phyloP scores from a whole-genome alignment of 2,797 vertebrate species.

The Arnoldichthys spilopterus region DNA sequence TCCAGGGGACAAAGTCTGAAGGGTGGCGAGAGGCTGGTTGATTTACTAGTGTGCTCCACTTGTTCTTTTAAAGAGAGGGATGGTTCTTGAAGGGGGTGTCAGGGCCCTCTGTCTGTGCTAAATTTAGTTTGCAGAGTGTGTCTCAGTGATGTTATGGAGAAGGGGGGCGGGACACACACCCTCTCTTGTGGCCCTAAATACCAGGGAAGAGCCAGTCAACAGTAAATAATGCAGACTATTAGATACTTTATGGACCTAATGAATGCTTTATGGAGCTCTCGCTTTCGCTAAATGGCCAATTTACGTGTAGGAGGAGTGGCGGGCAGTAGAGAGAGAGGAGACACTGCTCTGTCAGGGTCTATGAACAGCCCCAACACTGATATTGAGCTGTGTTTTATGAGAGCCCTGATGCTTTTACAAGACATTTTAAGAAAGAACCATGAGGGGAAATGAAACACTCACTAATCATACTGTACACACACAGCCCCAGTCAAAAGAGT shows the following conservation, averaged over 20 bases:
- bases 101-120: constrained; percentile 36
- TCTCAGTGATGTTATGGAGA: constrained; percentile 24
- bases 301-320: constrained; percentile 38
- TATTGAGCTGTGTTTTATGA: constrained; percentile 13
- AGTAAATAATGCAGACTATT: constrained; percentile 62
- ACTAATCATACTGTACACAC: constrained; percentile 2
- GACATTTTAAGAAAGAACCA: constrained; percentile 1
- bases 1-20: constrained; percentile 29
- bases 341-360: constrained; percentile 33
- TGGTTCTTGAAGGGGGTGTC: constrained; percentile 30
- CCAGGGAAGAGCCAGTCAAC: constrained; percentile 38
- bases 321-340: constrained; percentile 21
- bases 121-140: constrained; percentile 44
- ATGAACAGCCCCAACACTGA: background rate
- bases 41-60: constrained; percentile 49
- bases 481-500: background rate
- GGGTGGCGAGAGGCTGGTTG: constrained; percentile 30
- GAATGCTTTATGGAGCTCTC: constrained; percentile 65
- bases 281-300: constrained; percentile 50
- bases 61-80: constrained; percentile 41
- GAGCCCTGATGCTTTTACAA: background rate
- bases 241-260: constrained; percentile 61
- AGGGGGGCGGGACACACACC: constrained; percentile 9
- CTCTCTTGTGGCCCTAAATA: constrained; percentile 25
- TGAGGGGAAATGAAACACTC: background rate